A percentile compares a stretch with the other conserved stretches of the same genome.
Evolutionary conservation across 1,140 invertebrate genomes (phyloP).

Genomic region (Megalonaias nervosa): DNA sequence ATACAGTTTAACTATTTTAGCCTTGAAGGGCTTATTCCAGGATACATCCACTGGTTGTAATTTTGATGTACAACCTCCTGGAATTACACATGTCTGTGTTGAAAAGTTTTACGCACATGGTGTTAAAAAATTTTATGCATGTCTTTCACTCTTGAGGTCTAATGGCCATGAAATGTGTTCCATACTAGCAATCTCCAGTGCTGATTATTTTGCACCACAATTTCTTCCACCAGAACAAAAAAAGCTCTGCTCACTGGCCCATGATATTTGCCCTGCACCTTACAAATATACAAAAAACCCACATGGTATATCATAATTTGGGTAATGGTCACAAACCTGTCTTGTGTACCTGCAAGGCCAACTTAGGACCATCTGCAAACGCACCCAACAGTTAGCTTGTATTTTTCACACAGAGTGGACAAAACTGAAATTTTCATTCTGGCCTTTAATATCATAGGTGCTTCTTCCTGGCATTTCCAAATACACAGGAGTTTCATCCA

Average conservation of each 20-base stretch:
- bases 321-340: conserved; percentile 12
- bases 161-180: conserved; percentile 15
- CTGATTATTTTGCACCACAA: conserved; percentile 1
- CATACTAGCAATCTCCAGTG: conserved; percentile 1
- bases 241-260: conserved; percentile 20
- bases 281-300: conserved; percentile 15
- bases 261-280: conserved; percentile 16
- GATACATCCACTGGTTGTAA: conserved; percentile 22
- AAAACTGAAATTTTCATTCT: background rate
- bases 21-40: conserved; percentile 22
- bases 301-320: conserved; percentile 16
- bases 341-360: conserved; percentile 12
- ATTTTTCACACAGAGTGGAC: conserved; percentile 20
- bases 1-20: background rate
- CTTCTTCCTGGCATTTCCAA: conserved; percentile 22
- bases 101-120: background rate
- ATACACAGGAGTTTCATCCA: conserved; percentile 27
- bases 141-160: conserved; percentile 2
- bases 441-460: conserved; percentile 3
- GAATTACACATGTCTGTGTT: conserved; percentile 5
- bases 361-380: conserved; percentile 21
- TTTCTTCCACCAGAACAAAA: conserved; percentile 14
- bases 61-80: conserved; percentile 13
- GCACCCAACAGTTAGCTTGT: conserved; percentile 6
- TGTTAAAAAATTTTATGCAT: no score